phyloP scores from a whole-genome alignment of 2,888 invertebrate species.

The Cheilosia pagana region DNA sequence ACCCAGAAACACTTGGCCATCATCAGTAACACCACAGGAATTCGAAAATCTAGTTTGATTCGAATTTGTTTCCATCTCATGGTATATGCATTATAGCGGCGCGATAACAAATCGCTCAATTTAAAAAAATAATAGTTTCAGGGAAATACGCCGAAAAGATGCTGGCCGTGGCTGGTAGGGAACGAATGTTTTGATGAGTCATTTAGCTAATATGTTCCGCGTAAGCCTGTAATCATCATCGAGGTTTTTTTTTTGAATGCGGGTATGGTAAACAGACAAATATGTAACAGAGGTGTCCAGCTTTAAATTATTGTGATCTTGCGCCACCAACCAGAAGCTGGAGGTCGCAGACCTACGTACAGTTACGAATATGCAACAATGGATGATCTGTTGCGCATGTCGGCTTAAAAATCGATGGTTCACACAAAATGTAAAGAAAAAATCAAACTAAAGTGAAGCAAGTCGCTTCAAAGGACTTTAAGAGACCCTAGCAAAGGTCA shows the following conservation, averaged over 20 bases:
- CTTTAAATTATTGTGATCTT: background rate
- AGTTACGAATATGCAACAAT: too few relatives aligned
- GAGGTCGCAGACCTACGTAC: too few relatives aligned
- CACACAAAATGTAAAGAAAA: too few relatives aligned
- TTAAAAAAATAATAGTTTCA: slow-evolving; percentile 53
- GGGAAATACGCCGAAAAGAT: slow-evolving; percentile 10
- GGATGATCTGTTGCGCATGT: too few relatives aligned
- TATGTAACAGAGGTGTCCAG: background rate
- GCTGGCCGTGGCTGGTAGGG: slow-evolving; percentile 8
- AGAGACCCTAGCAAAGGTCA: too few relatives aligned
- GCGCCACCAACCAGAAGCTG: background rate
- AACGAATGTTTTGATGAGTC: slow-evolving; percentile 57
- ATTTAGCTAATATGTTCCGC: slow-evolving; percentile 61
- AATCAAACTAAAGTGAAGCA: too few relatives aligned
- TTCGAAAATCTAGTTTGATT: slow-evolving; percentile 54
- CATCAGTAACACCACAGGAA: slow-evolving; percentile 71
- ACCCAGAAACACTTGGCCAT: slow-evolving; percentile 47
- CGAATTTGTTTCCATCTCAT: slow-evolving; percentile 29
- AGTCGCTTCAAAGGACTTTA: too few relatives aligned
- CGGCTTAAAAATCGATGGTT: too few relatives aligned
- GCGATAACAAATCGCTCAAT: slow-evolving; percentile 70
- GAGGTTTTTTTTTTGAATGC: slow-evolving; percentile 18
- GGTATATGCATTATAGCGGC: slow-evolving; percentile 36
- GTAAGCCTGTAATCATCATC: slow-evolving; percentile 40
- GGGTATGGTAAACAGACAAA: background rate